These are phyloP conservation scores for Hyles vespertilio DNA, from an alignment of 1,140 invertebrate species.

Conservation along the genomic window DNA sequence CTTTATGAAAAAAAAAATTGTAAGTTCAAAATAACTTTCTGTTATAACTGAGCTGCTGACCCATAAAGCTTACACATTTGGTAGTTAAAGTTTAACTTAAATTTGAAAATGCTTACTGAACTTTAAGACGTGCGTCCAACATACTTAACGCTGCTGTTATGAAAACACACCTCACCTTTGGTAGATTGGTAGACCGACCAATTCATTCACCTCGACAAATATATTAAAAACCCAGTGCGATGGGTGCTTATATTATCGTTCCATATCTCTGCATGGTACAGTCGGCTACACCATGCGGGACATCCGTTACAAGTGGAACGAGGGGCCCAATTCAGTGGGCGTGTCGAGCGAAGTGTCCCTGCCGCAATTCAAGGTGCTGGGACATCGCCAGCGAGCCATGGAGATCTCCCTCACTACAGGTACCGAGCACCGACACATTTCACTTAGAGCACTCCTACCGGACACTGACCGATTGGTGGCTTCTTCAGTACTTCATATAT, in stretches of 20 bases:
- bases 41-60: conserved; percentile 25
- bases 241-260: conserved; percentile 79
- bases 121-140: conserved; percentile 14
- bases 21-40: conserved; percentile 16
- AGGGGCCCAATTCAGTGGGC: conserved; percentile 92
- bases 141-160: conserved; percentile 14
- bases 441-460: conserved; percentile 8
- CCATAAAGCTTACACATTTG: conserved; percentile 35
- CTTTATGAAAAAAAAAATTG: conserved; percentile 13
- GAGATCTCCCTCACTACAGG: conserved; percentile 94
- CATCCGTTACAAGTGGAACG: conserved; percentile 97
- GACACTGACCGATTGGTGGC: not conserved
- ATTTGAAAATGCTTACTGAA: conserved; percentile 32
- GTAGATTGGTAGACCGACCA: conserved; percentile 23
- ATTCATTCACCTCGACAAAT: conserved; percentile 55
- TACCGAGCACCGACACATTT: conserved; percentile 67
- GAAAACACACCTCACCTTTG: conserved; percentile 19
- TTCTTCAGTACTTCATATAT: not conserved
- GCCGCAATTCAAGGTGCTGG: conserved; percentile 95
- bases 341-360: conserved; percentile 94
- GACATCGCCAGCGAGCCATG: conserved; percentile 91
- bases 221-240: conserved; percentile 77
- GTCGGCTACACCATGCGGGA: conserved; percentile 98
- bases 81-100: conserved; percentile 35
- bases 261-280: conserved; percentile 80